A percentile compares a stretch with the other conserved stretches of the same genome.
Evolutionary conservation across 1,140 invertebrate species (phyloP).

Genomic region (Brachionus paranguensis): DNA sequence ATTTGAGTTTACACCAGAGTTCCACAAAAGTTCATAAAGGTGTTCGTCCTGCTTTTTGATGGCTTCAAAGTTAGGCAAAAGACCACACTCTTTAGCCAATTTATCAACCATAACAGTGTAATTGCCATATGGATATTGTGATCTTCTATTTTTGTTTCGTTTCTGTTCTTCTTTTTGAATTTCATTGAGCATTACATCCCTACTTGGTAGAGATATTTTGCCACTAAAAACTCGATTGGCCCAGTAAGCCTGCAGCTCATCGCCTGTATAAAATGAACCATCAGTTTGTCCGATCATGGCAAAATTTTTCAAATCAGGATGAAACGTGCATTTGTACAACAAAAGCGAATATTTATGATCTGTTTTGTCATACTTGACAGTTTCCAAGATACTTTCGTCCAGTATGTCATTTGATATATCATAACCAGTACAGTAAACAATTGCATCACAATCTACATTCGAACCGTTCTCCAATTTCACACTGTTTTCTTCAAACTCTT

Average conservation of each 20-base stretch:
- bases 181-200: neutral
- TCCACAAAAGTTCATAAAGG: slow-evolving; percentile 31
- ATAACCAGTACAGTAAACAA: slow-evolving; percentile 38
- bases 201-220: neutral
- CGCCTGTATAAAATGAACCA: neutral
- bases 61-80: slow-evolving; percentile 11
- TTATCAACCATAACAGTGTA: neutral
- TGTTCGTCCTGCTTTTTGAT: neutral
- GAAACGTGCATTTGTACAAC: slow-evolving; percentile 1
- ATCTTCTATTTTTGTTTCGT: neutral
- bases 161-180: neutral
- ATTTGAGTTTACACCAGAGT: neutral
- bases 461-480: neutral
- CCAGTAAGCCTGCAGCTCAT: slow-evolving; percentile 33
- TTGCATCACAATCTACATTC: neutral
- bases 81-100: slow-evolving; percentile 7
- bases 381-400: neutral
- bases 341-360: slow-evolving; percentile 3
- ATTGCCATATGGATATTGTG: slow-evolving; percentile 31
- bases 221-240: slow-evolving; percentile 6
- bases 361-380: neutral
- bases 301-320: slow-evolving; percentile 9
- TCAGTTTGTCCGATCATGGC: neutral
- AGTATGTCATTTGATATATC: neutral
- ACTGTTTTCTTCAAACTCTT: neutral